Evolutionary conservation across 2,888 invertebrate genomes (phyloP), one percentile per base, ranked within the genome.

Genomic region (Chrysolina americana): DNA sequence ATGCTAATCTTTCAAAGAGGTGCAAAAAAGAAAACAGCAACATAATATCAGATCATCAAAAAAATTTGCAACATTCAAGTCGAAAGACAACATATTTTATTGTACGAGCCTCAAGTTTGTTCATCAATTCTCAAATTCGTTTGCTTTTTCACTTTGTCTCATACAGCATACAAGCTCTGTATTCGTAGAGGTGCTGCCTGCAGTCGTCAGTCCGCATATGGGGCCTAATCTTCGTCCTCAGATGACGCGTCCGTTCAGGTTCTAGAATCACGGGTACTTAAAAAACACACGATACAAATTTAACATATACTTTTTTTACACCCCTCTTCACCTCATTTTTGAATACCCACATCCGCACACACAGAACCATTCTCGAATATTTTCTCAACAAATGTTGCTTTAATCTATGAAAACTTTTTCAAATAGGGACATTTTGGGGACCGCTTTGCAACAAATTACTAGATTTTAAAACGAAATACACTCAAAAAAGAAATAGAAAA

Each of bases 141-240:
- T 87, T 87, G 83, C 86, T 87, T 87, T 77, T 77, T 77, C 75
- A 77, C 77, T 79, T 88, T 88, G 87, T 89, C 88, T 88, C 87
- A 87, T 88, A 88, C 88, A 89, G 89, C 88, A 86, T 88, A 89
- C 88, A 88, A 87, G 87, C 87, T 88, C 87, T 88, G 87, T 87
- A 86, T 88, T 85, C 87, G 87, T 86, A 88, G 88, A 85, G 88
- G 88, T 87, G 88, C 90, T 89, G 85, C 89, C 89, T 85, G 85
- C 87, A 88, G 86, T 83, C 88, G 84, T 85, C 88, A 84, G 85
- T 89, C 87, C 88, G 89, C 87, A 89, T 88, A 85, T 89, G 89
- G 89, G 89, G 87, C 88, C 89, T 89, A 89, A 89, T 85, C 91
- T 86, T 83, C 86, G 84, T 85, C 77, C 73, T 73, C 79, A 85